phyloP scores from a whole-genome alignment of 2,113 vertebrate species.

The Tapirus terrestris region DNA sequence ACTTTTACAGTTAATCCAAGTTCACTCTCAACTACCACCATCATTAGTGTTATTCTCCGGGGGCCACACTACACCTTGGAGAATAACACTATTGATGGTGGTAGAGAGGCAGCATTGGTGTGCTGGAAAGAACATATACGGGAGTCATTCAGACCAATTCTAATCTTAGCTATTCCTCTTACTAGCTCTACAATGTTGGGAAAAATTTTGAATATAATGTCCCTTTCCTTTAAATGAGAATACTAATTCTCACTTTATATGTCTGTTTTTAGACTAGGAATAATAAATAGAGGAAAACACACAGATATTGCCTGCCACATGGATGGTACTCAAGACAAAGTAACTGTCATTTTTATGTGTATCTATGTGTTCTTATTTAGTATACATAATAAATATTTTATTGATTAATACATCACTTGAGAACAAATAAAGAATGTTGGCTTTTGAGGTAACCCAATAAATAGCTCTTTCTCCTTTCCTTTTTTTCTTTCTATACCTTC shows the following conservation, averaged over 20 bases:
- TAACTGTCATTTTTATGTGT: neutral
- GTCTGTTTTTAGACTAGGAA: neutral
- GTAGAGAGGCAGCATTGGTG: rapidly evolving
- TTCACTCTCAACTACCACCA: neutral
- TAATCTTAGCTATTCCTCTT: neutral
- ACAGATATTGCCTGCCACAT: neutral
- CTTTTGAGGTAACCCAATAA: neutral
- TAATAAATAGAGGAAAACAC: neutral
- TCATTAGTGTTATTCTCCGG: neutral
- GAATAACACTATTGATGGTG: neutral
- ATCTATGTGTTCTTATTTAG: neutral
- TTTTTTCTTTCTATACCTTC: neutral
- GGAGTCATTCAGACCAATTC: too few relatives aligned
- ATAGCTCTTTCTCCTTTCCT: neutral
- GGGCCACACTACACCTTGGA: too few relatives aligned
- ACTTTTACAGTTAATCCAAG: neutral
- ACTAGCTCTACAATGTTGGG: neutral
- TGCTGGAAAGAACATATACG: neutral
- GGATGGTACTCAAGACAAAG: neutral
- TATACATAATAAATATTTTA: neutral
- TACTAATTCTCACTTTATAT: neutral
- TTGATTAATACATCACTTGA: neutral
- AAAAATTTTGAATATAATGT: neutral
- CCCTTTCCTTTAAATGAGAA: neutral
- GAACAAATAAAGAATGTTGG: neutral